phyloP scores from a whole-genome alignment of 2,113 vertebrate genomes.

The Trogon surrucura region DNA sequence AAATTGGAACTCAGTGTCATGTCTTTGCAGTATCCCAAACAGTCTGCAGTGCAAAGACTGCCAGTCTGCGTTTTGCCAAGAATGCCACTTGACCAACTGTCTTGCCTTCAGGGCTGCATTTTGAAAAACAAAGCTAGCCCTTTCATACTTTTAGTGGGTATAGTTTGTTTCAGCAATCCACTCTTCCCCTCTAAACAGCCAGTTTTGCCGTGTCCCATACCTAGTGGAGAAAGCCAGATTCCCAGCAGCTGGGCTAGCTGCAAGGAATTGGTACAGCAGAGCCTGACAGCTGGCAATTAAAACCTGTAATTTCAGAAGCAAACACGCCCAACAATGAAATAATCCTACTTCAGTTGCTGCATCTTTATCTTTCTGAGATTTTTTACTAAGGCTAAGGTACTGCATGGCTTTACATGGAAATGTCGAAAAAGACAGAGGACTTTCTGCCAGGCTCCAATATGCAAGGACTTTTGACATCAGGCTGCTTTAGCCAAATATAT shows the following conservation, averaged over 20 bases:
- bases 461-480: not conserved
- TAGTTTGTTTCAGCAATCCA: too few species aligned
- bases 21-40: too few species aligned
- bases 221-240: not conserved
- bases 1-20: too few species aligned
- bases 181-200: too few species aligned
- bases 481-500: not conserved
- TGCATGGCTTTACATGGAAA: not conserved
- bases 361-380: not conserved
- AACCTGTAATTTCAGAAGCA: not conserved
- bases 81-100: too few species aligned
- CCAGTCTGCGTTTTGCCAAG: too few species aligned
- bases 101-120: too few species aligned
- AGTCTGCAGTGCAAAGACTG: too few species aligned
- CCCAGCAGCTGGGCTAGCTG: not conserved
- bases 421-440: not conserved
- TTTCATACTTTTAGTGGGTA: too few species aligned
- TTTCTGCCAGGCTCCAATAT: not conserved
- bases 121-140: too few species aligned
- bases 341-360: not conserved
- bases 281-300: not conserved
- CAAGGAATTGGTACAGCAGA: not conserved
- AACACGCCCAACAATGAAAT: not conserved
- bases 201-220: too few species aligned
- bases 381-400: not conserved